A percentile compares a stretch with the other conserved stretches of the same genome.
These are phyloP conservation scores for Liopterus haemorrhoidalis DNA, from an alignment of 2,888 invertebrate genomes.

Conservation along the genomic window DNA sequence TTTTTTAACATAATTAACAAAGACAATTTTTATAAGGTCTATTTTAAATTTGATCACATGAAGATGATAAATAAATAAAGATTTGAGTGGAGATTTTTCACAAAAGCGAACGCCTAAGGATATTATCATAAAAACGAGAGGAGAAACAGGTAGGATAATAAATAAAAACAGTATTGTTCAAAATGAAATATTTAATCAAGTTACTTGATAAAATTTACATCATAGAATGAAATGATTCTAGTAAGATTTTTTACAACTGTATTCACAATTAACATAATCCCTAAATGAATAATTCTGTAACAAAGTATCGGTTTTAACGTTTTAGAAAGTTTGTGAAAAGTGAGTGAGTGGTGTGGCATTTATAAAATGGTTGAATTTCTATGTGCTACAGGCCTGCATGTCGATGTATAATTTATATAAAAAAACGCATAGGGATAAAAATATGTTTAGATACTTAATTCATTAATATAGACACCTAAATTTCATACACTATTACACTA, in stretches of 20 bases:
- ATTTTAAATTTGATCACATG: too few relatives aligned
- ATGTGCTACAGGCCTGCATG: conserved; percentile 22
- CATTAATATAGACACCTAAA: conserved; percentile 23
- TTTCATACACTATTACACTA: too few relatives aligned
- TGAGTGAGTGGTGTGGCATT: conserved; percentile 8
- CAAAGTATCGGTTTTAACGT: conserved; percentile 5
- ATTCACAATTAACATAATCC: conserved; percentile 20
- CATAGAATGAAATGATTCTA: conserved; percentile 17
- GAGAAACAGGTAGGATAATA: too few relatives aligned
- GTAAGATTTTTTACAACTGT: conserved; percentile 22
- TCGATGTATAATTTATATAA: conserved; percentile 23
- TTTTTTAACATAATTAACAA: too few relatives aligned
- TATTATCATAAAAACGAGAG: too few relatives aligned
- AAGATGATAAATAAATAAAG: too few relatives aligned
- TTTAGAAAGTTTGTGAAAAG: not conserved
- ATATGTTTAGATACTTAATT: conserved; percentile 20
- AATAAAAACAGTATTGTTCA: conserved; percentile 6
- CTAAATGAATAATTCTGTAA: conserved; percentile 21
- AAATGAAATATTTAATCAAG: conserved; percentile 21
- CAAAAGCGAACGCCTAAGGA: too few relatives aligned
- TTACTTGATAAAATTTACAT: conserved; percentile 22
- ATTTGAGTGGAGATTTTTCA: too few relatives aligned
- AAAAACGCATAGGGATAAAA: conserved; percentile 20
- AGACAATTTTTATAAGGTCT: too few relatives aligned
- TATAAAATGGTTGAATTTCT: too few relatives aligned